Base-by-base conservation (phyloP, 1,140 invertebrate genomes). In the Sminthurides bifidus region DNA sequence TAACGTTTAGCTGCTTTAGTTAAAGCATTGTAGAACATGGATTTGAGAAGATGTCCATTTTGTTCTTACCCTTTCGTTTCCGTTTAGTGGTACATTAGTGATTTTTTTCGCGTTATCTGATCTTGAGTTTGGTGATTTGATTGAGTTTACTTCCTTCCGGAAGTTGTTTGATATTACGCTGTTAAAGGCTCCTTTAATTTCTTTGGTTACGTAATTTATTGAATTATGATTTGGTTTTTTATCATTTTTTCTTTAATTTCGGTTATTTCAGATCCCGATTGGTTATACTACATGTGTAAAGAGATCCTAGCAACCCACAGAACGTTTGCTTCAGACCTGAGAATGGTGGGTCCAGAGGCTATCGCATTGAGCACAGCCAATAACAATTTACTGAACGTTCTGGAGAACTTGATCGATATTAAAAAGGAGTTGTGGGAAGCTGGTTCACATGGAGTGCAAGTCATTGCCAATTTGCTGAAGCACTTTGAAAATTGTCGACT, bases 241-340 rank as follows among this genome's bases (percentile, higher is more conserved):
- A 12, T n/a, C 17, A 21, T n/a, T 54, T 54, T 43, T 48, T 19
- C 40, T 30, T 26, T 53, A 40, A 54, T 30, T 19, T 45, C 12
- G 30, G 52, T 44, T 26, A 50, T 50, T 52, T 4, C 54, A 64
- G 63, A 64, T 52, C 59, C 63, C 30, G 63, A 64, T 41, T 64
- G 63, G 63, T 59, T 64, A 31, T 56, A 56, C 53, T 61, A 56
- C 50, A 27, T 59, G 24, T 52, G 41, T 30, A 58, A 60, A 27
- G 63, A 64, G 33, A 37, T 64, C 12, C 35, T 58, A 15, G 45
- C 46, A 35, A 59, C 56, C 4, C 52, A 59, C n/a, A 48, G 58
- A 4, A 50, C 52, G 15, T 61, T 44, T 30, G n/a, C 41, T n/a
- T 38, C 52, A 38, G 55, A 61, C 29, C 51, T 61, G 26, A 45